A percentile compares a stretch with the other conserved stretches of the same genome.
phyloP scores from a whole-genome alignment of 2,888 invertebrate species.

The Drosophila flavopinicola region DNA sequence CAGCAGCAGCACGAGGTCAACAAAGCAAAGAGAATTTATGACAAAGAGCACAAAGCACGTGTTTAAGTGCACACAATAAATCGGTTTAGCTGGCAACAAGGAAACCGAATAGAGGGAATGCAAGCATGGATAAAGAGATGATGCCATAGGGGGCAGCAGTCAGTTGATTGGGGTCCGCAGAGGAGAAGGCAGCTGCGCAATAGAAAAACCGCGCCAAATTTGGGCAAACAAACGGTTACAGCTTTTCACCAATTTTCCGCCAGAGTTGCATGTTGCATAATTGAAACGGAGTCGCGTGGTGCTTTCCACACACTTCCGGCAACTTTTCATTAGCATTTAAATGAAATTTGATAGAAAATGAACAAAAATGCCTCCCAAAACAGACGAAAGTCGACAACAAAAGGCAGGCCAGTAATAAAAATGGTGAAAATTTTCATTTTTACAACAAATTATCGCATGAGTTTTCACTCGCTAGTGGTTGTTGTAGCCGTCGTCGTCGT shows the following conservation, averaged over 20 bases:
- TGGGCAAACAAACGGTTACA: conserved; percentile 25
- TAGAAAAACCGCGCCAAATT: conserved; percentile 54
- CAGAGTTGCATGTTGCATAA: conserved; percentile 64
- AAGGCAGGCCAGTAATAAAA: conserved; percentile 67
- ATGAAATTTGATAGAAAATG: conserved; percentile 68
- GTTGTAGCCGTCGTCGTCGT: too few relatives aligned
- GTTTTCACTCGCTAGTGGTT: conserved; percentile 68
- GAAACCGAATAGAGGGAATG: not conserved
- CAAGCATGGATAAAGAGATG: not conserved
- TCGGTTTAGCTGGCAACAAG: conserved; percentile 24
- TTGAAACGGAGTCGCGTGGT: conserved; percentile 47
- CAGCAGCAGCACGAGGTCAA: conserved; percentile 4
- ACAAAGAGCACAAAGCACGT: conserved; percentile 56
- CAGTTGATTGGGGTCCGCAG: not conserved
- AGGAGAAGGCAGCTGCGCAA: conserved; percentile 33
- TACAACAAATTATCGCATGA: conserved; percentile 81
- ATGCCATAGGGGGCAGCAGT: conserved; percentile 1
- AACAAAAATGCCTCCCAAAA: conserved; percentile 15
- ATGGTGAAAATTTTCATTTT: conserved; percentile 78
- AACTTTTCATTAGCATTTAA: conserved; percentile 79
- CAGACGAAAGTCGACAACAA: conserved; percentile 54
- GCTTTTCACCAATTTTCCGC: conserved; percentile 54
- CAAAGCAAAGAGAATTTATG: conserved; percentile 35
- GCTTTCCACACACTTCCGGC: conserved; percentile 71
- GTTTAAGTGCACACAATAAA: conserved; percentile 50